These are phyloP conservation scores for Zhuqinia jingwanae DNA, from an alignment of 2,888 invertebrate genomes.

Conservation along the genomic window DNA sequence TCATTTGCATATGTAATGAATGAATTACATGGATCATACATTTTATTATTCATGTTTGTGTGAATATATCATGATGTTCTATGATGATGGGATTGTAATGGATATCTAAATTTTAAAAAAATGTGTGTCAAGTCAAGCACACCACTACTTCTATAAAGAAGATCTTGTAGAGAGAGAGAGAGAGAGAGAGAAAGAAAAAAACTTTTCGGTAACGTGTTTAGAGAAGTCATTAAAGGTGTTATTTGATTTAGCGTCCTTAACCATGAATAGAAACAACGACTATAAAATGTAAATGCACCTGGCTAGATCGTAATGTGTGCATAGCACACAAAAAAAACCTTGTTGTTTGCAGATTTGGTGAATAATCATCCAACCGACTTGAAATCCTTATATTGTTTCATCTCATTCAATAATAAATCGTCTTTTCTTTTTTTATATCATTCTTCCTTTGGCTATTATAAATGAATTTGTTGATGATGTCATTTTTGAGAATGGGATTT, in stretches of 20 bases:
- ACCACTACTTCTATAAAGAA: no score
- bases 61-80: background rate
- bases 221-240: constrained; percentile 8
- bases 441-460: background rate
- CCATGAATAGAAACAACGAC: constrained; percentile 26
- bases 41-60: background rate
- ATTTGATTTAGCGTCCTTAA: constrained; percentile 37
- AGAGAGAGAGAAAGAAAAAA: no score
- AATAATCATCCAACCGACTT: constrained; percentile 3
- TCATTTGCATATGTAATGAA: constrained; percentile 49
- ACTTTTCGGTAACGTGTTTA: constrained; percentile 7
- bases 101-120: background rate
- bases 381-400: constrained; percentile 20
- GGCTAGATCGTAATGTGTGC: no score
- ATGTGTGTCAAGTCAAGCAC: constrained; percentile 41
- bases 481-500: background rate
- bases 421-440: background rate
- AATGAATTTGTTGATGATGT: constrained; percentile 18
- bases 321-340: background rate
- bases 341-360: constrained; percentile 16
- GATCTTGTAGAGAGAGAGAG: no score
- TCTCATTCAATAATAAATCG: background rate
- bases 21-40: background rate
- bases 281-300: no score
- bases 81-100: background rate